Evolutionary conservation across 2,888 invertebrate species (phyloP), one percentile per base, ranked within the genome.

Genomic region (Biston betularia): DNA sequence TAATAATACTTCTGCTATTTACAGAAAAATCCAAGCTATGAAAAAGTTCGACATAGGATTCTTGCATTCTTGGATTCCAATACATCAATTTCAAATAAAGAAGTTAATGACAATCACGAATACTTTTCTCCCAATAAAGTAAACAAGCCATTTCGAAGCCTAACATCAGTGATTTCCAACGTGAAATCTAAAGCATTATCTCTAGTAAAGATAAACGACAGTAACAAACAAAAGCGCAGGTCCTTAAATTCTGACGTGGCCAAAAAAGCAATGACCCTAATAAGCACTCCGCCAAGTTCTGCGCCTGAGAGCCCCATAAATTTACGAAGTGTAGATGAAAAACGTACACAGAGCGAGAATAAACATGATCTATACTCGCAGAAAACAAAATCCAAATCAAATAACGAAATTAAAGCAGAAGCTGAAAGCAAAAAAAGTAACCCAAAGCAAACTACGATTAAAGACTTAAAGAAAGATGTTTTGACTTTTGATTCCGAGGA

Each of bases 111-210:
- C 42, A 77, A 81, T 49, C 77, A 84, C 59, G 78, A 84, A 65
- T 88, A 90, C 69, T 82, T 80, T 61, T 89, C 90, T 12, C 85
- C 92, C 6, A 85, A 75, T 58, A 90, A 85, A 77, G 70, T 74
- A 45, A 72, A 77, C 6, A 88, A 85, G 71, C 64, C 85, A 38
- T 88, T 89, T 62, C 76, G 76, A 66, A 90, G 86, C 65, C 71
- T 94, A 12, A 88, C 92, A 24, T 93, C 93, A 65, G 87, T 94
- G 15, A 84, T 95, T 72, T 94, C 91, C 1, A 95, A 93, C 68
- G 94, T 94, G 0, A 95, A 94, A 82, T 90, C 87, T 59, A 95
- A 93, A 78, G 93, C 94, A 15, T 80, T 94, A 65, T 94, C 94
- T 61, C 84, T 94, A 12, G 90, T 95, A 2, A 94, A 93, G 80